Percentiles rank a stretch among this genome's conserved stretches.
These are phyloP conservation scores for Mormyrops boulengeri DNA, from an alignment of 2,797 vertebrate genomes.

Conservation along the genomic window DNA sequence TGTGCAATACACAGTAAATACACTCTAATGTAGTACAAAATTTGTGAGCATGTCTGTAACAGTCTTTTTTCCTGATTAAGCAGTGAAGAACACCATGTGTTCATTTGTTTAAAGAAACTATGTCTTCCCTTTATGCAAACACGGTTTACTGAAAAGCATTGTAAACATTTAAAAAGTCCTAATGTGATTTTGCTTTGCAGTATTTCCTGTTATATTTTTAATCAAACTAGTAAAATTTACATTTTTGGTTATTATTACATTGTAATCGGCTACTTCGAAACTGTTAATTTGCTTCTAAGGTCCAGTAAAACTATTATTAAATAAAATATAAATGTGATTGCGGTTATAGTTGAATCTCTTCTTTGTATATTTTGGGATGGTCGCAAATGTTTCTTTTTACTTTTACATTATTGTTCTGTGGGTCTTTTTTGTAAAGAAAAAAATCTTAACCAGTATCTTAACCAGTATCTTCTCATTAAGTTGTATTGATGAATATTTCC, in stretches of 20 bases:
- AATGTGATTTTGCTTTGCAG: neutral
- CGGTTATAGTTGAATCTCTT: neutral
- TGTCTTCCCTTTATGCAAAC: neutral
- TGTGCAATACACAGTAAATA: neutral
- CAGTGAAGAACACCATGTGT: neutral
- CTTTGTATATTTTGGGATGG: neutral
- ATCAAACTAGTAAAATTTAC: neutral
- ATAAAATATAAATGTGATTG: neutral
- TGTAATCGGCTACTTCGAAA: neutral
- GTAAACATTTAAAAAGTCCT: neutral
- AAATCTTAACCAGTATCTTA: neutral
- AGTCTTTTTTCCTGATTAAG: neutral
- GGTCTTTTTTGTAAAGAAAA: neutral
- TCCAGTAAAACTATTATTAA: neutral
- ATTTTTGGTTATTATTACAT: neutral
- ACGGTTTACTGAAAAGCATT: neutral
- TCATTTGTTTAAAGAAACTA: constrained; percentile 3
- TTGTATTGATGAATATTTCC: neutral
- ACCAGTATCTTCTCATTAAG: neutral
- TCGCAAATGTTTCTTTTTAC: neutral
- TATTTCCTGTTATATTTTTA: neutral
- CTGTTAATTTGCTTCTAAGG: neutral
- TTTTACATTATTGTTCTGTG: neutral
- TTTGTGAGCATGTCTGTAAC: neutral
- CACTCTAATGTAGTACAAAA: neutral